These are phyloP conservation scores for Drosophila longiperda DNA, from an alignment of 2,888 invertebrate genomes.

Conservation along the genomic window DNA sequence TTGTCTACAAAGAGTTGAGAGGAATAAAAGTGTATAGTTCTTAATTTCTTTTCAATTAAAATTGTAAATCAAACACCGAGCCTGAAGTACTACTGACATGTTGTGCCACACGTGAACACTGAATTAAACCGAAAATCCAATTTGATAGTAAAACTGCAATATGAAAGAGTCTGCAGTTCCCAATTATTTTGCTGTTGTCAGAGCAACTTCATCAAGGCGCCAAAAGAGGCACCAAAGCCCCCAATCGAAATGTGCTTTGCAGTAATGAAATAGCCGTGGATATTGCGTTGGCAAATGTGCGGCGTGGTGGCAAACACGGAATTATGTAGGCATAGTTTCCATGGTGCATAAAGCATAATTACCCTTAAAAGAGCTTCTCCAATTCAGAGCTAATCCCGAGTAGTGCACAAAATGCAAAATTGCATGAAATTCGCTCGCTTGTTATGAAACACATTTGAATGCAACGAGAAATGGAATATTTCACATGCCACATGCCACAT, in stretches of 20 bases:
- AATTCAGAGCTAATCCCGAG: background rate
- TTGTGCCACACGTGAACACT: background rate
- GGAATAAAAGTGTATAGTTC: background rate
- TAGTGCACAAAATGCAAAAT: background rate
- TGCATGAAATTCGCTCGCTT: background rate
- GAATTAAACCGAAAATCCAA: background rate
- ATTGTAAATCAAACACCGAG: constrained; percentile 5
- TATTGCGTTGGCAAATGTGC: background rate
- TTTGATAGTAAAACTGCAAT: background rate
- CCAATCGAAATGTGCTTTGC: background rate
- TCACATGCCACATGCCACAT: background rate
- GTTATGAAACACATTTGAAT: background rate
- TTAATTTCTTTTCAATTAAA: constrained; percentile 23
- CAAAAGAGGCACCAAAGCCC: background rate
- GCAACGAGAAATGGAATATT: background rate
- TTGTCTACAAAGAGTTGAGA: constrained; percentile 75
- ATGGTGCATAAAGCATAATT: background rate
- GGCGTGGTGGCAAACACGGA: background rate
- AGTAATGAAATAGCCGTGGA: background rate
- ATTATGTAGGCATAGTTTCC: background rate
- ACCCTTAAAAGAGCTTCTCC: background rate
- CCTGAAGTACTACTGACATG: background rate
- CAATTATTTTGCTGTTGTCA: background rate
- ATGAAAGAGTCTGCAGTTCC: background rate
- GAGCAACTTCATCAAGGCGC: background rate